Conservation (phyloP, 1,140 invertebrate species). For the Lysiphlebus fabarum region DNA sequence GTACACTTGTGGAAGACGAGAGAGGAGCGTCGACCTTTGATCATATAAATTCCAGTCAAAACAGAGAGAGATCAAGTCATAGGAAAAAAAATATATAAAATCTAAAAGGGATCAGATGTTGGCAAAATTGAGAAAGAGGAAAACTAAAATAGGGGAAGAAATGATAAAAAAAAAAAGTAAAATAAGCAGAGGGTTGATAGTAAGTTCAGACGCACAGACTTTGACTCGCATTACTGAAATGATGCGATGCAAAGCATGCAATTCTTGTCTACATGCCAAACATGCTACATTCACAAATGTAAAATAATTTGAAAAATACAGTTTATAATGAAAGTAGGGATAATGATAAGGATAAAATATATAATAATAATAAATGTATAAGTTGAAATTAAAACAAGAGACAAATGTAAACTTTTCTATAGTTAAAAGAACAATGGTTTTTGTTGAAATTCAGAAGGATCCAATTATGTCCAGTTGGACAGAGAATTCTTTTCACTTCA, state of each 20-base stretch:
- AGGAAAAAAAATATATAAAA: too few relatives aligned
- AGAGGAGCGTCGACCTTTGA: slow-evolving; percentile 34
- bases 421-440: slow-evolving; percentile 39
- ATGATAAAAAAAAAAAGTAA: neutral
- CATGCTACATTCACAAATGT: too few relatives aligned
- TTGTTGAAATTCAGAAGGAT: slow-evolving; percentile 36
- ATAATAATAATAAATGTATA: neutral
- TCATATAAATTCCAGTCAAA: slow-evolving; percentile 22
- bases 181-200: slow-evolving; percentile 17
- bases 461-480: slow-evolving; percentile 50
- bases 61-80: neutral
- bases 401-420: slow-evolving; percentile 48
- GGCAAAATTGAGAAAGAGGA: neutral
- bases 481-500: slow-evolving; percentile 29
- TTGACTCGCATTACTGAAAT: slow-evolving; percentile 22
- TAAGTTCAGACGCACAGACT: slow-evolving; percentile 22
- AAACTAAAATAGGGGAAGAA: slow-evolving; percentile 19
- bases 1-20: slow-evolving; percentile 21
- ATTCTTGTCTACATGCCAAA: too few relatives aligned
- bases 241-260: neutral
- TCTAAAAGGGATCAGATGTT: too few relatives aligned
- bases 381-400: slow-evolving; percentile 24
- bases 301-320: too few relatives aligned
- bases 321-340: slow-evolving; percentile 17
- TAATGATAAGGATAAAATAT: slow-evolving; percentile 2